These are phyloP conservation scores for Scyliorhinus canicula DNA, from an alignment of 2,797 vertebrate genomes.

Conservation along the genomic window DNA sequence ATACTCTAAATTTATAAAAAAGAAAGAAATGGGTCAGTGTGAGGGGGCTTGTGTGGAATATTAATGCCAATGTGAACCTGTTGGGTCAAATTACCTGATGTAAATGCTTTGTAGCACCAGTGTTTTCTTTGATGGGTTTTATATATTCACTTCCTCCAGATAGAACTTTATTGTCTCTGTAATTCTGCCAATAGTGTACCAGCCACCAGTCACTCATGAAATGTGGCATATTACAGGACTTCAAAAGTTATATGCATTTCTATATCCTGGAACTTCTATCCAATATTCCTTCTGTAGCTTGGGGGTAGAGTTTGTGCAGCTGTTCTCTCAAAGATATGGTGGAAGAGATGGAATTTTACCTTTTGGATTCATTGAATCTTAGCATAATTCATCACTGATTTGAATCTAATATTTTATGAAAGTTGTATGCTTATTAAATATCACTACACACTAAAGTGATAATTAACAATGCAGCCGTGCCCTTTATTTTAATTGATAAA, in stretches of 20 bases:
- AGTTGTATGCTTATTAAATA: not conserved
- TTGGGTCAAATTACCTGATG: not conserved
- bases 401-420: not conserved
- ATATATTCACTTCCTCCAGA: not conserved
- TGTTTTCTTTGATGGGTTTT: not conserved
- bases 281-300: not conserved
- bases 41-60: not conserved
- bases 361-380: not conserved
- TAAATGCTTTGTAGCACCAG: not conserved
- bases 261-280: not conserved
- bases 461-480: not conserved
- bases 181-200: not conserved
- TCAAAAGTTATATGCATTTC: not conserved
- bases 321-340: not conserved
- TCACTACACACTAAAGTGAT: not conserved
- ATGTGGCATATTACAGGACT: not conserved
- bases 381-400: not conserved
- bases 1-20: too few species aligned
- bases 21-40: not conserved
- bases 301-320: not conserved
- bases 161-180: not conserved
- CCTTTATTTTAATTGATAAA: constrained; percentile 20
- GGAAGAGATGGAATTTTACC: not conserved
- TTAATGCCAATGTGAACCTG: not conserved
- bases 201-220: not conserved